Percentiles rank a stretch among this genome's conserved stretches.
phyloP scores from a whole-genome alignment of 2,797 vertebrate genomes.

The Dipus sagitta region DNA sequence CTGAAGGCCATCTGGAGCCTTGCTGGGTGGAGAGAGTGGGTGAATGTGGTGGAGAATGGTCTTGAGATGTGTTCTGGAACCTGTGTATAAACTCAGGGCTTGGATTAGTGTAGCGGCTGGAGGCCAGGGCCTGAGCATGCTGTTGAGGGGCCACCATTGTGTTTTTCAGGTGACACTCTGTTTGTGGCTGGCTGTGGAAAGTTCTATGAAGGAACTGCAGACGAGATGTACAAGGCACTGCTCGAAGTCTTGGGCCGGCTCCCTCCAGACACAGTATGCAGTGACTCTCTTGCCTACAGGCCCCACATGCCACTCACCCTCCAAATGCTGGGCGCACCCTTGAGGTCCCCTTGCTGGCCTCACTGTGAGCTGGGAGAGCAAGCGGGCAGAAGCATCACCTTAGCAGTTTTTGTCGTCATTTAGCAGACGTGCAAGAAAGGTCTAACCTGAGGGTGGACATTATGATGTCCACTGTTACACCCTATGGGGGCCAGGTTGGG shows the following conservation, averaged over 20 bases:
- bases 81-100: neutral
- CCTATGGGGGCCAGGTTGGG: neutral
- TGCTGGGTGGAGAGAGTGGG: neutral
- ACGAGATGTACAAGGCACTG: slow-evolving; percentile 97
- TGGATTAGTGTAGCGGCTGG: neutral
- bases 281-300: neutral
- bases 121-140: neutral
- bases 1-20: neutral
- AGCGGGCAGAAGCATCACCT: neutral
- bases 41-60: neutral
- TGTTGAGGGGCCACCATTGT: neutral
- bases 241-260: slow-evolving; percentile 94
- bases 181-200: slow-evolving; percentile 98
- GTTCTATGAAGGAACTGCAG: slow-evolving; percentile 98
- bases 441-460: neutral
- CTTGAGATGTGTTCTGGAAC: neutral
- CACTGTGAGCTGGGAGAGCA: neutral
- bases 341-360: neutral
- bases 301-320: neutral
- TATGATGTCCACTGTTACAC: rapidly evolving
- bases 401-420: neutral
- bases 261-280: slow-evolving; percentile 93
- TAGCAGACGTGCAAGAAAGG: rapidly evolving
- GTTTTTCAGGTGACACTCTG: slow-evolving; percentile 94
- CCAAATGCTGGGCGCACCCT: neutral